Evolutionary conservation across 2,113 vertebrate species (phyloP).

Genomic region (Strix uralensis): DNA sequence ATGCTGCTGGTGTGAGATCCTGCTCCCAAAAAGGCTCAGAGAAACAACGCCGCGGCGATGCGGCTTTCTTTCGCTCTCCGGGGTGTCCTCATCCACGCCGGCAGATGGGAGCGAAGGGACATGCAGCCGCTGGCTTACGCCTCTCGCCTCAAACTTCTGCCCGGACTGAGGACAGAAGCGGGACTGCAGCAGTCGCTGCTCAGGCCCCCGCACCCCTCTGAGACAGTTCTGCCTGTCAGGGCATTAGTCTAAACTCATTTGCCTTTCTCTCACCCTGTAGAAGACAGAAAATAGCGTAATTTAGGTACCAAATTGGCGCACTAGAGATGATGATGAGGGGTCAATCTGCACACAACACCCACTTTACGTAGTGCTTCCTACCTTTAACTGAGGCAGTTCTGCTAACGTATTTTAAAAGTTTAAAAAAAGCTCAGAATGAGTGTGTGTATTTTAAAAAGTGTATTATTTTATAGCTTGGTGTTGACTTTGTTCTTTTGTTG

Average conservation of each 20-base stretch:
- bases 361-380: neutral
- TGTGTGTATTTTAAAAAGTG: neutral
- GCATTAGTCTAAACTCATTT: neutral
- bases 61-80: neutral
- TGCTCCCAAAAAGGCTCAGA: neutral
- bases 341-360: neutral
- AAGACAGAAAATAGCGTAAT: neutral
- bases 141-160: neutral
- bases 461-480: slow-evolving; percentile 28
- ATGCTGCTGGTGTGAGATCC: neutral
- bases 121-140: rapidly evolving
- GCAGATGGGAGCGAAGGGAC: neutral
- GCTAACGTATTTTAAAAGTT: neutral
- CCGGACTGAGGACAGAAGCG: neutral
- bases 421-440: neutral
- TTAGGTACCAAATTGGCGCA: neutral
- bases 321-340: neutral
- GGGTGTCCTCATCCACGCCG: neutral
- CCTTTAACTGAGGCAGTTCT: slow-evolving; percentile 33
- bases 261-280: neutral
- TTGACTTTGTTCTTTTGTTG: slow-evolving; percentile 67
- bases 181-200: neutral
- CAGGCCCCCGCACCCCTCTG: rapidly evolving
- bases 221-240: no score
- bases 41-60: rapidly evolving